Base-by-base conservation (phyloP, 2,113 vertebrate genomes). In the Talpa occidentalis region DNA sequence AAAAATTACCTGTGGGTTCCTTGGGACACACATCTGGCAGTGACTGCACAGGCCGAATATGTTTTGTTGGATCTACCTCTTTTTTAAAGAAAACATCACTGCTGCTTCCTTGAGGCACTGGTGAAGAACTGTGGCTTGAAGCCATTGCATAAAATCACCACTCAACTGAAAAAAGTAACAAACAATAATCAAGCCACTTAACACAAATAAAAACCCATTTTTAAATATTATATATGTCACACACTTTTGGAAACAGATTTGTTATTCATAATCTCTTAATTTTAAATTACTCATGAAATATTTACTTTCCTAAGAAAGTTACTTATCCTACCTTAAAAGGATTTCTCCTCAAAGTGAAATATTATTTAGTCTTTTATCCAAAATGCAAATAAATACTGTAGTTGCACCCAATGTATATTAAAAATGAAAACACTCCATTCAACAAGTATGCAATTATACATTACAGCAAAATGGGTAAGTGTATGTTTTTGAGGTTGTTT, bases 11-110 rank as follows among this genome's bases (percentile, higher is more conserved):
- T 92, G 99, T 99, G 88, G 99, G 99, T 87, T 99, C 99, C 98
- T 99, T 99, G 86, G 99, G 99, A 96, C 99, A 99, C 77, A 99
- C 99, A 81, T 99, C 99, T 10, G 99, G 99, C 96, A 99, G 98
- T 22, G 99, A 99, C 96, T 99, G 98, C 47, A 98, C 93, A 14
- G 98, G 85, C 95, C 98, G 98, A 94, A 98, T 97, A 83, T 96
- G 98, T 90, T 98, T 98, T 0, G 98, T 90, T 30, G 98, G 10
- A 1, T 99, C 99, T 97, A 97, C 97, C 96, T 99, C 99, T 97
- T 99, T 99, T 96, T 97, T 99, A 98, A 98, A 99, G 97, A 99
- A 98, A 97, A 98, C 98, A 97, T 99, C 99, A 54, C 98, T 98
- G 97, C 97, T 98, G 93, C 98, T 98, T 69, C 98, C 97, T 97